Evolutionary conservation across 1,140 invertebrate genomes (phyloP).

Genomic region (Cotesia typhae): DNA sequence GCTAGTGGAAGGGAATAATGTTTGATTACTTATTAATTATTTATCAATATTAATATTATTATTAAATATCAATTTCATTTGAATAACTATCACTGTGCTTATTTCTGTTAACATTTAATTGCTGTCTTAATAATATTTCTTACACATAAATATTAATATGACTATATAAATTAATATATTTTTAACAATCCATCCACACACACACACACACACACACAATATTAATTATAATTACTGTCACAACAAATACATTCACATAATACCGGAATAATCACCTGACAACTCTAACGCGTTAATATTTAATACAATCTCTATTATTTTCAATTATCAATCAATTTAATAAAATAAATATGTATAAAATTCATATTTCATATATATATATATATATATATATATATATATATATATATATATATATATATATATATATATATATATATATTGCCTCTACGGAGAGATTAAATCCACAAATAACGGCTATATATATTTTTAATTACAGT

Average conservation of each 20-base stretch:
- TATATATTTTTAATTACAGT: too few relatives aligned
- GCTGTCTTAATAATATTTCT: conserved; percentile 22
- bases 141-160: too few relatives aligned
- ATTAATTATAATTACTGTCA: not conserved
- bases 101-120: conserved; percentile 29
- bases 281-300: too few relatives aligned
- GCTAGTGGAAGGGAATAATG: conserved; percentile 35
- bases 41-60: conserved; percentile 22
- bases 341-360: too few relatives aligned
- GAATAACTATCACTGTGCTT: conserved; percentile 32
- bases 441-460: not conserved
- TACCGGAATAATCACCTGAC: not conserved
- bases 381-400: conserved; percentile 10
- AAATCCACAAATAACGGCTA: conserved; percentile 1
- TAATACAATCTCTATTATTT: too few relatives aligned
- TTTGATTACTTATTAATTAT: conserved; percentile 30
- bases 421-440: conserved; percentile 6
- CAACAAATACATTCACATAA: conserved; percentile 13
- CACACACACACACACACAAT: not conserved
- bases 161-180: not conserved
- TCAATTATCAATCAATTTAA: too few relatives aligned
- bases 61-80: conserved; percentile 16
- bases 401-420: conserved; percentile 10
- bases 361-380: conserved; percentile 7
- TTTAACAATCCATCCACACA: not conserved